A percentile compares a stretch with the other conserved stretches of the same genome.
Evolutionary conservation across 2,797 vertebrate species (phyloP).

Genomic region (Myotis pilosus): DNA sequence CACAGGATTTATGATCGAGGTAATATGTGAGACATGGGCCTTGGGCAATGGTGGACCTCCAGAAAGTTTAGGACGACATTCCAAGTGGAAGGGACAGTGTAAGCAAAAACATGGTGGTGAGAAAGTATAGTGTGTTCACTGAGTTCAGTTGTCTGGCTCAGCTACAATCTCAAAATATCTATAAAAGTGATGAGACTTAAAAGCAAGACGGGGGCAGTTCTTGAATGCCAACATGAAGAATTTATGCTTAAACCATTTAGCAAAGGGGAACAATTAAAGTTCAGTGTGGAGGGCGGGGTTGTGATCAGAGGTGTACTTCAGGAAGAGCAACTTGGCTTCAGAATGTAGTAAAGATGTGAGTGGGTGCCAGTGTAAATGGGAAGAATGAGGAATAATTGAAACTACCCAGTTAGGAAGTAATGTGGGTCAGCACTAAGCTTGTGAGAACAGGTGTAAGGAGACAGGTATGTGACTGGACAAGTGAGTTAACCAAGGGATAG

Average conservation of each 20-base stretch:
- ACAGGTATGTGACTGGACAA: neutral
- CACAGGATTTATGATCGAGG: neutral
- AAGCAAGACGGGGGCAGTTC: neutral
- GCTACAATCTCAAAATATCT: neutral
- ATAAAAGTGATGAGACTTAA: neutral
- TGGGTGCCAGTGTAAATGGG: neutral
- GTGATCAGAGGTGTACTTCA: neutral
- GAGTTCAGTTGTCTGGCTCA: neutral
- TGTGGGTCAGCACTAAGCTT: neutral
- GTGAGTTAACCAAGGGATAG: neutral
- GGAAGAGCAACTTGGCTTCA: neutral
- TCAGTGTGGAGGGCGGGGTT: neutral
- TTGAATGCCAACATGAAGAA: neutral
- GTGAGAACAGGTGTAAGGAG: neutral
- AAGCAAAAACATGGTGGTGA: neutral
- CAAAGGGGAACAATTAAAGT: neutral
- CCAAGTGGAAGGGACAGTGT: neutral
- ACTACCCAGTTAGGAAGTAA: neutral
- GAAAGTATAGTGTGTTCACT: neutral
- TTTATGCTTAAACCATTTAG: neutral
- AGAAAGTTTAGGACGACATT: neutral
- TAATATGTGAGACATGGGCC: neutral
- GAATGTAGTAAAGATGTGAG: neutral
- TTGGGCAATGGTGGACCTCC: neutral
- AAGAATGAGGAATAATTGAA: neutral